Base-by-base conservation (phyloP, 2,113 vertebrate genomes). In the Egretta garzetta region DNA sequence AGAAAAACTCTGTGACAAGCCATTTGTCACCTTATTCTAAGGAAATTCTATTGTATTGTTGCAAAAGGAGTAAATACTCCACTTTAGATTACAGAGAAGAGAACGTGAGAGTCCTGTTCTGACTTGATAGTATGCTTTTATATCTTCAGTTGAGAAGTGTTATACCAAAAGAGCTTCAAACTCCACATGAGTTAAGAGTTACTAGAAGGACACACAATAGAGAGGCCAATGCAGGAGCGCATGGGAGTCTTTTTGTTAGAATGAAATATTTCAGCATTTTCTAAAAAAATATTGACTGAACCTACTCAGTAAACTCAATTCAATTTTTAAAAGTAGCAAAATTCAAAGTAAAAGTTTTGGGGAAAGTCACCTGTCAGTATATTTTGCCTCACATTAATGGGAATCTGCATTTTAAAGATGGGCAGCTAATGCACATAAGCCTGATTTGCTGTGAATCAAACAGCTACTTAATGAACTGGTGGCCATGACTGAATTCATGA, bases 1-100 rank as follows among this genome's bases (percentile, higher is more conserved):
- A 95, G 95, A 96, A 95, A 92, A 70, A 90, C 37, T 79, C 62
- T 28, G 33, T 52, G 45, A 63, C 75, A 94, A 92, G 72, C 89
- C 72, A 80, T 97, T 90, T 90, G 60, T 95, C 79, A 97, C 62
- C 32, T 37, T 60, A 45, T 75, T 47, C 64, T 71, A 53, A 71
- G 62, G 74, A 80, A 96, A 95, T 76, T 60, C 53, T 92, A 15
- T 37, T 62, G n/a, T 70, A n/a, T 30, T 92, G 32, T 59, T 75
- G 19, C 58, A 62, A 73, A 67, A 87, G 71, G 33, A 73, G 20
- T 67, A 83, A 87, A 73, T 43, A 62, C 23, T 77, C 41, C 26
- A 33, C 28, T 45, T 75, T 9, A 73, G 66, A 59, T 45, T 58
- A 68, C 47, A 52, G 55, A 79, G 62, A 58, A 62, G 24, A 80